A percentile compares a stretch with the other conserved stretches of the same genome.
Conservation (phyloP, 1,140 invertebrate genomes). For the Marisa cornuarietis region DNA sequence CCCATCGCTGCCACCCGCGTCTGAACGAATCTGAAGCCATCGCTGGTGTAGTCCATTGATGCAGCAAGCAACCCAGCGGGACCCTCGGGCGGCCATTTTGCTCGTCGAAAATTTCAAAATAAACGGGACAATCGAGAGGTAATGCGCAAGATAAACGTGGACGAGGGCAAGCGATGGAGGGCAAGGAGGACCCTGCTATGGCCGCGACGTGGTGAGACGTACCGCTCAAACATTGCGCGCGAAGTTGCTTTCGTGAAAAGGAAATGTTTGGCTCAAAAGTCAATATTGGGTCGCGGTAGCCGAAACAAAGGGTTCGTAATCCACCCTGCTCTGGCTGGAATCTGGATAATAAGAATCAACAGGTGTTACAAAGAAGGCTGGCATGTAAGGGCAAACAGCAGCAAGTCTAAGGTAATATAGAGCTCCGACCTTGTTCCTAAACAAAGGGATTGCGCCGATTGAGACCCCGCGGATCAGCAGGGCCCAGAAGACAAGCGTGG, state of each 20-base stretch:
- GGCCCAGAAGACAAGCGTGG: neutral
- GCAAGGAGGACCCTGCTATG: neutral
- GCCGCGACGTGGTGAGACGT: too few species aligned
- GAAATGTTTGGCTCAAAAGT: slow-evolving; percentile 6
- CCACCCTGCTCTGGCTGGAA: neutral
- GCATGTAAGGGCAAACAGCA: slow-evolving; percentile 2
- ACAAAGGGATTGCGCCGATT: slow-evolving; percentile 4
- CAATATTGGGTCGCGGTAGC: slow-evolving; percentile 12
- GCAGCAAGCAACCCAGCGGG: too few species aligned
- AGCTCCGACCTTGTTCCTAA: neutral
- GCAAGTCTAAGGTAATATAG: slow-evolving; percentile 12
- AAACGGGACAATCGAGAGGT: neutral
- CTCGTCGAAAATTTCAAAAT: neutral
- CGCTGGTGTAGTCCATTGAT: too few species aligned
- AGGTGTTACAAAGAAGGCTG: slow-evolving; percentile 11
- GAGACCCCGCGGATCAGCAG: neutral
- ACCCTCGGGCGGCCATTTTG: too few species aligned
- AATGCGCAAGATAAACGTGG: neutral
- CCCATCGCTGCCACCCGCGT: too few species aligned
- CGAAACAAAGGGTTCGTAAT: slow-evolving; percentile 7
- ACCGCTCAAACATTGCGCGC: slow-evolving; percentile 6
- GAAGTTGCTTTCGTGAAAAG: slow-evolving; percentile 3
- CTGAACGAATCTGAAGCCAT: too few species aligned
- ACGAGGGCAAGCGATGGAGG: neutral
- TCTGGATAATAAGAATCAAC: slow-evolving; percentile 20